Percentiles rank a stretch among this genome's conserved stretches.
Conservation (phyloP, 1,140 invertebrate species). For the Maconellicoccus hirsutus region DNA sequence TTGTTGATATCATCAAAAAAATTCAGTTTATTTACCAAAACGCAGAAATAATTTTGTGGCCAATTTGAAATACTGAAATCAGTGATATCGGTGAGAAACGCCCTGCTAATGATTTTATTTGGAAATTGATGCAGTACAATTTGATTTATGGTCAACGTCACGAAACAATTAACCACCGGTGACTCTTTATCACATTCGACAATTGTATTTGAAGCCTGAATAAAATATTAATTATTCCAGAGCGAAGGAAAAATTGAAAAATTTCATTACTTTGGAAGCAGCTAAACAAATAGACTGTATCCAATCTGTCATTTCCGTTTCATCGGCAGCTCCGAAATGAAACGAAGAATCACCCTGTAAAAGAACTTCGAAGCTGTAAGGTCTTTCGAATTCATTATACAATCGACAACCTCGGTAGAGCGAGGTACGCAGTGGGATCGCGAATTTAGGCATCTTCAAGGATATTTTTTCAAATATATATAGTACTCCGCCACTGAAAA, state of each 20-base stretch:
- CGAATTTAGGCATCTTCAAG: neutral
- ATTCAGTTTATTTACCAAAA: neutral
- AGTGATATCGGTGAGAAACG: neutral
- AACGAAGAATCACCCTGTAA: neutral
- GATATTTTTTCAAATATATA: slow-evolving; percentile 9
- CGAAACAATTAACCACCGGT: neutral
- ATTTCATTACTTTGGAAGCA: neutral
- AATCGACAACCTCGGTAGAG: neutral
- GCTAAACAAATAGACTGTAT: neutral
- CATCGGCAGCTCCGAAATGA: slow-evolving; percentile 10
- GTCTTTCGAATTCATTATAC: neutral
- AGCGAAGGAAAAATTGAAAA: neutral
- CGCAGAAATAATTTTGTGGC: slow-evolving; percentile 4
- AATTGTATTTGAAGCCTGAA: neutral
- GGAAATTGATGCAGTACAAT: slow-evolving; percentile 9
- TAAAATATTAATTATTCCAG: neutral
- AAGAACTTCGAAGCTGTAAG: neutral
- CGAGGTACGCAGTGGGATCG: neutral
- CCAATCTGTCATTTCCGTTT: slow-evolving; percentile 14
- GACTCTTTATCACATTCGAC: neutral
- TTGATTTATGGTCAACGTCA: neutral
- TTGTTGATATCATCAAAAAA: neutral
- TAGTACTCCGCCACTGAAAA: neutral
- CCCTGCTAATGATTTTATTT: neutral
- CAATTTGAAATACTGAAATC: neutral